Evolutionary conservation across 1,140 invertebrate genomes (phyloP).

Genomic region (Thalassaphorura encarpata): DNA sequence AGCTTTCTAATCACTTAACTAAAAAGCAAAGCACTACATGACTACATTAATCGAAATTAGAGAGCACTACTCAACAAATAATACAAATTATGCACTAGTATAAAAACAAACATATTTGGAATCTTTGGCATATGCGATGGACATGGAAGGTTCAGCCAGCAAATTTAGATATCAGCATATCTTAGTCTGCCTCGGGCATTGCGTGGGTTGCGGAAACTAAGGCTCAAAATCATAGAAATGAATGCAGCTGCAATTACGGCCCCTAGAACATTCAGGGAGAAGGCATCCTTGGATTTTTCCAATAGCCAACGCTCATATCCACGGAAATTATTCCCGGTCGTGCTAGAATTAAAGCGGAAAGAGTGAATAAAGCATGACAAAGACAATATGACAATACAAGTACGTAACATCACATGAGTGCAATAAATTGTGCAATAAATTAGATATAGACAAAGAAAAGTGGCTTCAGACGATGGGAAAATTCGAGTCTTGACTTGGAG

Average conservation of each 20-base stretch:
- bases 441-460: neutral
- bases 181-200: constrained; percentile 41
- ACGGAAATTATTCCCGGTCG: neutral
- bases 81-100: no score
- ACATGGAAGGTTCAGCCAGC: no score
- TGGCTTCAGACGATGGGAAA: no score
- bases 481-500: no score
- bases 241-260: constrained; percentile 38
- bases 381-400: neutral
- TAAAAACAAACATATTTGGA: no score
- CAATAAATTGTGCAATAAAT: neutral
- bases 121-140: no score
- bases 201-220: constrained; percentile 40
- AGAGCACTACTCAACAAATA: neutral
- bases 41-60: neutral
- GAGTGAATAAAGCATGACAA: no score
- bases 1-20: neutral
- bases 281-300: constrained; percentile 34
- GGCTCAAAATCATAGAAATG: constrained; percentile 41
- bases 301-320: neutral
- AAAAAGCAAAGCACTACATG: neutral
- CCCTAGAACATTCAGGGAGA: constrained; percentile 42
- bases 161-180: no score
- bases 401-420: neutral
- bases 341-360: no score